Conservation (phyloP, 2,113 vertebrate species). For the Cavia porcellus region DNA sequence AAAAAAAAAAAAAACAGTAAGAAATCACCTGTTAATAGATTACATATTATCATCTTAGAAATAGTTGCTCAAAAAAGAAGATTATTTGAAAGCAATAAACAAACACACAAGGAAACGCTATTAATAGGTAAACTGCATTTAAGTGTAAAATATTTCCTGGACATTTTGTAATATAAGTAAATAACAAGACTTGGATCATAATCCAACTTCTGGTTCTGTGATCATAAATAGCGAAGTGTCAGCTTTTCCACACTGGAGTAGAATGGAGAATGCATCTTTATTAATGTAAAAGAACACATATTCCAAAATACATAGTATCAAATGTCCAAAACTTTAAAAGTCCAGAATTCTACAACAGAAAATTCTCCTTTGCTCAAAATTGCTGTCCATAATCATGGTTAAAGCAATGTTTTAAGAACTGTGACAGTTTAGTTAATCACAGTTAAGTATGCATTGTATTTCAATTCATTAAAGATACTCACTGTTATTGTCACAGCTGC, state of each 20-base stretch:
- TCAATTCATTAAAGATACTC: conserved; percentile 13
- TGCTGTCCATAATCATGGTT: neutral
- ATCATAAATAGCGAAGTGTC: conserved; percentile 22
- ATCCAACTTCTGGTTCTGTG: neutral
- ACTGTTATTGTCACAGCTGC: neutral
- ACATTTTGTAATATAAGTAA: conserved; percentile 5
- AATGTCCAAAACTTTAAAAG: conserved; percentile 50
- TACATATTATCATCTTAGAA: too few relatives aligned
- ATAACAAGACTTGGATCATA: neutral
- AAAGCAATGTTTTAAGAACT: conserved; percentile 54
- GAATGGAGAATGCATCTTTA: neutral
- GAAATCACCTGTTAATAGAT: too few relatives aligned
- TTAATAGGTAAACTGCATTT: neutral
- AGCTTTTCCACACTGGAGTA: neutral
- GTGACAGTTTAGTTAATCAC: conserved; percentile 15
- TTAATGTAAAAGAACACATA: conserved; percentile 26
- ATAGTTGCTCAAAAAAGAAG: neutral
- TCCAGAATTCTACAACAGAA: conserved; percentile 52
- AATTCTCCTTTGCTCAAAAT: conserved; percentile 45
- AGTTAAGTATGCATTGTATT: conserved; percentile 33
- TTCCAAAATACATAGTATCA: conserved; percentile 13
- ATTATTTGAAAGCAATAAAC: neutral
- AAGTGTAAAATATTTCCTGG: neutral
- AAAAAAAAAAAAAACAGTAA: too few relatives aligned
- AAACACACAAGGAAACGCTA: conserved; percentile 20